Evolutionary conservation across 2,888 invertebrate genomes (phyloP), one percentile per base, ranked within the genome.

Genomic region (Colletes collaris): DNA sequence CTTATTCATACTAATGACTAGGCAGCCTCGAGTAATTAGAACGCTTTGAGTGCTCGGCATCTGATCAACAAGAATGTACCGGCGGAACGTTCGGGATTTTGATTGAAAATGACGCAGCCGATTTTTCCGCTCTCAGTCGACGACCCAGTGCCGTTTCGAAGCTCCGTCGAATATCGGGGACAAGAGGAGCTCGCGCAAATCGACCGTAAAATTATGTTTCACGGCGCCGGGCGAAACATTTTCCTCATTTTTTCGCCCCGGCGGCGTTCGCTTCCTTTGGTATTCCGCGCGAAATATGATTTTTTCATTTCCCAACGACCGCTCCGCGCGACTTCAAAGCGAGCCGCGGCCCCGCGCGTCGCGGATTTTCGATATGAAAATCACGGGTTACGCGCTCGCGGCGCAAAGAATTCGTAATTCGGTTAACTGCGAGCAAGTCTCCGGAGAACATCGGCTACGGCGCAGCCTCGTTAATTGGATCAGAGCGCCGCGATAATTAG

Each of bases 1-100:
- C 87, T 91, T 89, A 89, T 89, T 91, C 91, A 89, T 90, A 89
- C 90, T 91, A 91, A 91, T 89, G 89, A 90, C 89, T 84, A 79
- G 86, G 82, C 84, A 79, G 84, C 78, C 77, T 79, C 81, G 81
- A 76, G 78, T 87, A 89, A 89, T 88, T 89, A 84, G 86, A 83
- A 80, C 79, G 80, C 72, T 85, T 86, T 79, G 73, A 76, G 52
- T 44, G 52, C 65, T 37, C 73, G 65, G 63, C 63, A 70, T 79
- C 62, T 62, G 77, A 80, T 82, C 72, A 62, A 67, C 64, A 49
- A 62, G 76, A 67, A 77, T 73, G 71, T 74, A 49, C 19, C 53
- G 55, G 37, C 56, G 69, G 46, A 67, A 76, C 69, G 72, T 72
- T 62, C 16, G 59, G 59, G 69, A 81, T 81, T 56, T 76, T 76